Evolutionary conservation across 1,140 invertebrate genomes (phyloP), one percentile per base, ranked within the genome.

Genomic region (Grapholita molesta): DNA sequence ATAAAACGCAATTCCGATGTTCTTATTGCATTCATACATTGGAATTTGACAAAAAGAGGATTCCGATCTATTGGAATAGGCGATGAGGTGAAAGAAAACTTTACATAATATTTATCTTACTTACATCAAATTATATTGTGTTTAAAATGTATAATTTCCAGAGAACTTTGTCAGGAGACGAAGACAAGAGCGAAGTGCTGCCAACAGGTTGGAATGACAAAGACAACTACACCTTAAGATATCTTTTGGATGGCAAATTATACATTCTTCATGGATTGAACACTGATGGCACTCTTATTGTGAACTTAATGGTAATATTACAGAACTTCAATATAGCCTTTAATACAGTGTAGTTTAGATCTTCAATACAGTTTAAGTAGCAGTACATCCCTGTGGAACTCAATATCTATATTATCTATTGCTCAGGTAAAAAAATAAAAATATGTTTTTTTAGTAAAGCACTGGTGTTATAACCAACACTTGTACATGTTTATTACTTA

Each of bases 31-130:
- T 93, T 97, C 52, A 87, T 94, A 23, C 96, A 97, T 81, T 96
- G 95, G 92, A 94, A 94, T 81, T 83, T 96, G 1, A 92, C 94
- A 0, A 96, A 95, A 85, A 94, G 94, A 82, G 95, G 94, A 33
- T 96, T 96, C 73, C 93, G 93, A 70, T 96, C 95, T 76, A 92
- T 96, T 71, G 96, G 96, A 53, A 85, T 95, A 38, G 95, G 95
- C 3, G 95, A 96, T 80, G 93, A 94, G 71, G 95, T 95, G 89
- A 84, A 80, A 80, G 75, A 66, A 18, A 25, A 28, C 64, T 30
- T 25, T 52, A 6, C n/a, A 8, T 3, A 21, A 21, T 3, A 21
- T n/a, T 61, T 48, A n/a, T 70, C 33, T 48, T 53, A 64, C 15
- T 65, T n/a, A 25, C 21, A 1, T 28, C 11, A 33, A 11, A 64